phyloP scores from a whole-genome alignment of 2,797 vertebrate genomes.

The Natrix natrix region DNA sequence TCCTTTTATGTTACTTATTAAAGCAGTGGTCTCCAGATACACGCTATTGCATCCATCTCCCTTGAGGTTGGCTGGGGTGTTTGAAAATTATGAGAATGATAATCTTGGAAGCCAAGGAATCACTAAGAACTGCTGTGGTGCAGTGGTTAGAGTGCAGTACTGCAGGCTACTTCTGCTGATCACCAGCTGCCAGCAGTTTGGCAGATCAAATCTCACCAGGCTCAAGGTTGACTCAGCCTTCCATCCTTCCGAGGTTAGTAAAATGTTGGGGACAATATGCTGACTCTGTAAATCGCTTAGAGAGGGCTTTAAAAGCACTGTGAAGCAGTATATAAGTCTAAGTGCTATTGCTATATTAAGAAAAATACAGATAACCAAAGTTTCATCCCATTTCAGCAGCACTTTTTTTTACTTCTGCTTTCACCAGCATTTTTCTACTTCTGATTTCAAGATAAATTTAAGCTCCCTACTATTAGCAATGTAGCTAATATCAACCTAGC shows the following conservation, averaged over 20 bases:
- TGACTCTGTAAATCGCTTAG: too few relatives aligned
- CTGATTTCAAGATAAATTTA: background rate
- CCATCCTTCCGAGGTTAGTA: too few relatives aligned
- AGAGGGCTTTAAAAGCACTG: too few relatives aligned
- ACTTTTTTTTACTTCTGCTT: background rate
- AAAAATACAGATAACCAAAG: background rate
- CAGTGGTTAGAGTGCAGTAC: too few relatives aligned
- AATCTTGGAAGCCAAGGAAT: background rate
- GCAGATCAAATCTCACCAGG: too few relatives aligned
- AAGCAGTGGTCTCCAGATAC: background rate
- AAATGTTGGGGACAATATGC: too few relatives aligned
- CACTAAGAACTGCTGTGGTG: too few relatives aligned
- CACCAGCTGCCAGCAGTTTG: too few relatives aligned
- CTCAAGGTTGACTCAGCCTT: too few relatives aligned
- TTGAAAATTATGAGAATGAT: background rate
- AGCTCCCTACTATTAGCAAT: background rate
- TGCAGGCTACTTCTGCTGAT: too few relatives aligned
- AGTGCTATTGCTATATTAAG: background rate
- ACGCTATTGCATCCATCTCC: too few relatives aligned
- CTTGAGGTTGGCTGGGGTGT: background rate
- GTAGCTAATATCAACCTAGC: background rate
- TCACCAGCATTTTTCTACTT: background rate
- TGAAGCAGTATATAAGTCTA: too few relatives aligned
- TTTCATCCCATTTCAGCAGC: background rate
- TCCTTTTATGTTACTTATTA: background rate